Percentiles rank a stretch among this genome's conserved stretches.
Evolutionary conservation across 2,888 invertebrate species (phyloP).

Genomic region (Poecilobothrus nobilitatus): DNA sequence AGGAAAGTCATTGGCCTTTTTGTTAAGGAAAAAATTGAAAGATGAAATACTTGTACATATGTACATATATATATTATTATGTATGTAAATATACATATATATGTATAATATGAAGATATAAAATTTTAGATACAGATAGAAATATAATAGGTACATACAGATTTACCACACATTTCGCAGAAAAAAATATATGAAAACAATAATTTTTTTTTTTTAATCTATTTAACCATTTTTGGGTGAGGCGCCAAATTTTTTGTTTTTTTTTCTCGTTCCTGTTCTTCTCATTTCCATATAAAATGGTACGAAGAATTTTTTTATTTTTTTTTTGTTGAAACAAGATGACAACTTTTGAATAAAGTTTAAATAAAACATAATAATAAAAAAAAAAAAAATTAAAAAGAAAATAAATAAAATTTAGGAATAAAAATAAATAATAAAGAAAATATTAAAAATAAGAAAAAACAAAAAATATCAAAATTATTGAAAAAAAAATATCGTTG

Average conservation of each 20-base stretch:
- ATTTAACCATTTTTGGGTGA: slow-evolving; percentile 4
- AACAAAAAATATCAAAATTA: neutral
- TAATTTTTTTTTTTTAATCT: neutral
- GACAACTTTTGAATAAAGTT: neutral
- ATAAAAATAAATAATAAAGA: slow-evolving; percentile 1
- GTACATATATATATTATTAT: no score
- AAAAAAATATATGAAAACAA: no score
- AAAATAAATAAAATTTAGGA: neutral
- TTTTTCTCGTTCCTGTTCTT: neutral
- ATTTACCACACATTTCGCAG: no score
- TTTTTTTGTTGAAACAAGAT: neutral
- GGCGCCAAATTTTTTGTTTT: neutral
- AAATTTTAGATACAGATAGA: no score
- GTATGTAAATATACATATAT: no score
- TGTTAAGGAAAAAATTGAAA: no score
- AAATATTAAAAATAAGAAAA: neutral
- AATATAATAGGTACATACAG: no score
- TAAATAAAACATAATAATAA: neutral
- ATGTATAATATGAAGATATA: no score
- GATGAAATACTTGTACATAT: no score
- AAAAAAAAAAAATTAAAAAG: neutral
- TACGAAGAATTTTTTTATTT: neutral
- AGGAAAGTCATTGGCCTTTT: no score
- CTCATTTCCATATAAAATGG: neutral
- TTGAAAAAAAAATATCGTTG: neutral